Evolutionary conservation across 2,113 vertebrate species (phyloP), one percentile per base, ranked within the genome.

Genomic region (Percopsis transmontana): DNA sequence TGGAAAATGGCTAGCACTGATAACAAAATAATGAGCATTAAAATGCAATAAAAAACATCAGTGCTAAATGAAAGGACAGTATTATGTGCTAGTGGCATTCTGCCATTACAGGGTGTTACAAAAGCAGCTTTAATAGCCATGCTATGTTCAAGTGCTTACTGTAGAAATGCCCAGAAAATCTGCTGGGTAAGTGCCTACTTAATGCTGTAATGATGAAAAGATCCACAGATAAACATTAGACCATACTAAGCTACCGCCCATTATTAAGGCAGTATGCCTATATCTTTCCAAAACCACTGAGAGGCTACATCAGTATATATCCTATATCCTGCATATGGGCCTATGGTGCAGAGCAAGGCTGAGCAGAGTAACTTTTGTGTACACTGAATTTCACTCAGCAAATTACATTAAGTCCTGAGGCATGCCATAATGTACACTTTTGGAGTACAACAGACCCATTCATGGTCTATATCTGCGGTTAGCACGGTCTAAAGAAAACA

Each of bases 281-380:
- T 50, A 15, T 67, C 42, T 82, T 86, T 82, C 75, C 81, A 80
- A 66, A 42, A 75, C 70, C 70, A 60, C 74, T 45, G 59, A 59
- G 38, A 69, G 72, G 59, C 62, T 66, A 72, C 51, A 69, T 71
- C 58, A 50, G 54, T 39, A 68, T 71, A n/a, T n/a, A 75, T 75
- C 62, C 27, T 18, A 45, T 71, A 74, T 81, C 21, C 60, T 70
- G 44, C 2, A 20, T 67, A 45, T 63, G 40, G 58, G 70, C 7
- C 55, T 77, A 72, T 62, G 76, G 82, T 69, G 48, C 58, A 77
- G 68, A 55, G 62, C 59, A 66, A 55, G 61, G 6, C 5, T 50
- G 77, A 75, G 62, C 45, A 76, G 68, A 33, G 27, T 69, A 61
- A 76, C 71, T 67, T 53, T 54, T 33, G 27, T 7, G 8, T 33